phyloP scores from a whole-genome alignment of 2,888 invertebrate species.

The Scaeva pyrastri region DNA sequence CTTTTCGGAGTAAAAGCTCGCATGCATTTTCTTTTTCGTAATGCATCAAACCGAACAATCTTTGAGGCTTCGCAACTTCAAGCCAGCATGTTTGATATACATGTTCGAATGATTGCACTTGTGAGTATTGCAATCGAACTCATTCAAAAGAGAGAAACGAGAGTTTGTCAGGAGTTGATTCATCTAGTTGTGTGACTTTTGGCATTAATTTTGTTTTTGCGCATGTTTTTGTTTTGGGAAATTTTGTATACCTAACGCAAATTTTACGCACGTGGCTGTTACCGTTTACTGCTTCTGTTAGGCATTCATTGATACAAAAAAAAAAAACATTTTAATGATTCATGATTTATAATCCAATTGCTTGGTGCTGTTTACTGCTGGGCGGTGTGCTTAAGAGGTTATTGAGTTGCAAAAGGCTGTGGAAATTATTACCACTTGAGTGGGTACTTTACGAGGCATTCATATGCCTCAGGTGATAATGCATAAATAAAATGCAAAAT shows the following conservation, averaged over 20 bases:
- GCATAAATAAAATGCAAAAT: too few relatives aligned
- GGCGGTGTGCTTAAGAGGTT: background rate
- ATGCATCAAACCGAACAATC: constrained; percentile 3
- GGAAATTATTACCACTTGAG: constrained; percentile 1
- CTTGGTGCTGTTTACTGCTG: background rate
- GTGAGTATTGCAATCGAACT: background rate
- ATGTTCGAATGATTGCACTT: background rate
- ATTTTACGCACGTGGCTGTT: constrained; percentile 3
- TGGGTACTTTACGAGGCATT: background rate
- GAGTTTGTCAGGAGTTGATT: too few relatives aligned
- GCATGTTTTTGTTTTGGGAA: constrained; percentile 32
- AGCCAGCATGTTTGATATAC: background rate
- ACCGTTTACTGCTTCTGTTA: too few relatives aligned
- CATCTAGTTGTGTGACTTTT: too few relatives aligned
- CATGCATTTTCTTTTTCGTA: constrained; percentile 47
- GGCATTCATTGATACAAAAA: constrained; percentile 19
- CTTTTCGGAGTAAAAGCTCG: constrained; percentile 54
- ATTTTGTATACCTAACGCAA: background rate
- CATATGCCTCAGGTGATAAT: background rate
- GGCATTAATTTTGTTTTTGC: background rate
- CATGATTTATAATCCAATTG: background rate
- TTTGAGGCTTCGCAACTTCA: background rate
- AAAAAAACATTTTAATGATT: background rate
- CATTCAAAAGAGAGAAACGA: background rate
- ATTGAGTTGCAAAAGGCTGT: background rate